Conservation (phyloP, 2,888 invertebrate genomes). For the Conops quadrifasciatus region DNA sequence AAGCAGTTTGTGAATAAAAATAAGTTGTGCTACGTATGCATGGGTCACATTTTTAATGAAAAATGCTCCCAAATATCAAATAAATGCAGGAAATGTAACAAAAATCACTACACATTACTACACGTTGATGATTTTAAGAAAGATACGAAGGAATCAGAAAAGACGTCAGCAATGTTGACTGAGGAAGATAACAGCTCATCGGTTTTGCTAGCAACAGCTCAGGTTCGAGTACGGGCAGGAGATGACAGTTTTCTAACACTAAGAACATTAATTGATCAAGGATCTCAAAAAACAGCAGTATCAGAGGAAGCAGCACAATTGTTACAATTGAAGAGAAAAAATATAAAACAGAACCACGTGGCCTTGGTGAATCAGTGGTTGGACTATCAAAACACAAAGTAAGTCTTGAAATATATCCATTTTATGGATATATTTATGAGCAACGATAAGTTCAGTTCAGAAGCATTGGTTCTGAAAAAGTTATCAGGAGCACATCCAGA, state of each 20-base stretch:
- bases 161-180: constrained; percentile 20
- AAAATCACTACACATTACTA: background rate
- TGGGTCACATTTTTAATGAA: constrained; percentile 3
- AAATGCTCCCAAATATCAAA: background rate
- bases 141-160: constrained; percentile 3
- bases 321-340: constrained; percentile 28
- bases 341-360: constrained; percentile 34
- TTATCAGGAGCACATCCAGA: constrained; percentile 26
- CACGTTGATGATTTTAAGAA: constrained; percentile 15
- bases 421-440: constrained; percentile 34
- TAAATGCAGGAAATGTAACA: background rate
- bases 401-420: constrained; percentile 30
- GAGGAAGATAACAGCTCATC: constrained; percentile 15
- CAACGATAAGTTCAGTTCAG: constrained; percentile 23
- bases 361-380: constrained; percentile 29
- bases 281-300: constrained; percentile 35
- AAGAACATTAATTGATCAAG: constrained; percentile 36
- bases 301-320: constrained; percentile 37
- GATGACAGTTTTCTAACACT: constrained; percentile 33
- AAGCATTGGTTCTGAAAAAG: constrained; percentile 32
- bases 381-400: constrained; percentile 32
- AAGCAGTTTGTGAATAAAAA: background rate
- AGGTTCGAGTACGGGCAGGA: constrained; percentile 33
- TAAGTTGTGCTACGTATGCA: background rate
- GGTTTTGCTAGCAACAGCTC: constrained; percentile 31